These are phyloP conservation scores for Semotilus atromaculatus DNA, from an alignment of 2,797 vertebrate genomes.

Conservation along the genomic window DNA sequence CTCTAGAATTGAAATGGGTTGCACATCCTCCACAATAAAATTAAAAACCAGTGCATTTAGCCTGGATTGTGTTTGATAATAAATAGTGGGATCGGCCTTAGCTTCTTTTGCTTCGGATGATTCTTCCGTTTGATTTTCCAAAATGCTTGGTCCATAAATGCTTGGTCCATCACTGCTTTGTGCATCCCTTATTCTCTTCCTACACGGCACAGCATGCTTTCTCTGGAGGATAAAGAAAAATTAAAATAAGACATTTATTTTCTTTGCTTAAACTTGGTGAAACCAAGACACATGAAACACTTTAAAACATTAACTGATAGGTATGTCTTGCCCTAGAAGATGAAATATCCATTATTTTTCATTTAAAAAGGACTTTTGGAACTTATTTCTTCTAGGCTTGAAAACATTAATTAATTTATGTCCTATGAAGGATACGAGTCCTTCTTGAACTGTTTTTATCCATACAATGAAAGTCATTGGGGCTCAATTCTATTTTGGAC, in stretches of 20 bases:
- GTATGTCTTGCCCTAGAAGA: neutral
- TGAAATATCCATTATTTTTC: neutral
- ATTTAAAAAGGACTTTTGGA: neutral
- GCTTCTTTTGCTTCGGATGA: neutral
- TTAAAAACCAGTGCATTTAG: slow-evolving; percentile 45
- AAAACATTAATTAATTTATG: neutral
- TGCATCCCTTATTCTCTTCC: neutral
- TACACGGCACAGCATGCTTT: slow-evolving; percentile 36
- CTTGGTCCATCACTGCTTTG: slow-evolving; percentile 6
- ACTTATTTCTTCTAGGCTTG: neutral
- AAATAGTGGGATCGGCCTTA: slow-evolving; percentile 15
- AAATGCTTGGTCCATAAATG: slow-evolving; percentile 11
- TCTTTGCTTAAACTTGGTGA: neutral
- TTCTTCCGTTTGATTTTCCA: neutral
- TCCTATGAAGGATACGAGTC: neutral
- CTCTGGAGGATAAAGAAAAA: slow-evolving; percentile 13
- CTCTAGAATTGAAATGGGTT: slow-evolving; percentile 60
- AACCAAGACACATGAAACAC: neutral
- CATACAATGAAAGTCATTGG: neutral
- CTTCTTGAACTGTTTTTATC: too few relatives aligned
- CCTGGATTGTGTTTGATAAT: slow-evolving; percentile 39
- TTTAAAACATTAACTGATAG: neutral
- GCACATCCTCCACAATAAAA: slow-evolving; percentile 48
- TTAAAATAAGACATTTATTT: slow-evolving; percentile 9
- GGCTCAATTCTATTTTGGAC: neutral